Evolutionary conservation across 2,888 invertebrate genomes (phyloP).

Genomic region (Athetis lepigone): DNA sequence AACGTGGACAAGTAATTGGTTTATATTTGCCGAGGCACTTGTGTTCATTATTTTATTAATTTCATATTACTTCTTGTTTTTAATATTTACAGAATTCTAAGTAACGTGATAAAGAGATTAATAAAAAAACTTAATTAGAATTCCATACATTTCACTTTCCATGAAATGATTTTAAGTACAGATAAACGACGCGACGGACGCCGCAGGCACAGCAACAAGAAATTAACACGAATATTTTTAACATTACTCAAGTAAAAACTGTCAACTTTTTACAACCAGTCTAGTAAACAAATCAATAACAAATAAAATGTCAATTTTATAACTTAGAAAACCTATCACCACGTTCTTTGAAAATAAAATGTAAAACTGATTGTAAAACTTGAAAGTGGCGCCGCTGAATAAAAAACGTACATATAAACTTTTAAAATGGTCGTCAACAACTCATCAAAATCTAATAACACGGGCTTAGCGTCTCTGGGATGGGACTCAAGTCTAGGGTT

Average conservation of each 20-base stretch:
- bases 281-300: constrained; percentile 43
- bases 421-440: constrained; percentile 78
- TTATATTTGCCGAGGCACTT: too few species aligned
- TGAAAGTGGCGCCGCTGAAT: constrained; percentile 48
- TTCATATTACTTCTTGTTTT: too few species aligned
- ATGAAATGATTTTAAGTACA: too few species aligned
- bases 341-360: constrained; percentile 50
- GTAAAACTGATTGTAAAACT: constrained; percentile 64
- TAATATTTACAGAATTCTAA: too few species aligned
- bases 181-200: too few species aligned
- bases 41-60: too few species aligned
- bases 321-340: constrained; percentile 29
- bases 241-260: not conserved
- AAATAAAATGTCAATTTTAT: constrained; percentile 31
- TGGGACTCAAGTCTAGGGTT: constrained; percentile 37
- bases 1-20: too few species aligned
- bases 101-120: too few species aligned
- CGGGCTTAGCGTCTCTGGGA: constrained; percentile 71
- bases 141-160: too few species aligned
- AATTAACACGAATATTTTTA: too few species aligned
- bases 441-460: constrained; percentile 85
- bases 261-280: constrained; percentile 18
- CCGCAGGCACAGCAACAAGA: too few species aligned
- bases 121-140: too few species aligned
- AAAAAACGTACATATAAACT: constrained; percentile 65